Conservation (phyloP, 2,888 invertebrate species). For the Leptinotarsa tumamoca region DNA sequence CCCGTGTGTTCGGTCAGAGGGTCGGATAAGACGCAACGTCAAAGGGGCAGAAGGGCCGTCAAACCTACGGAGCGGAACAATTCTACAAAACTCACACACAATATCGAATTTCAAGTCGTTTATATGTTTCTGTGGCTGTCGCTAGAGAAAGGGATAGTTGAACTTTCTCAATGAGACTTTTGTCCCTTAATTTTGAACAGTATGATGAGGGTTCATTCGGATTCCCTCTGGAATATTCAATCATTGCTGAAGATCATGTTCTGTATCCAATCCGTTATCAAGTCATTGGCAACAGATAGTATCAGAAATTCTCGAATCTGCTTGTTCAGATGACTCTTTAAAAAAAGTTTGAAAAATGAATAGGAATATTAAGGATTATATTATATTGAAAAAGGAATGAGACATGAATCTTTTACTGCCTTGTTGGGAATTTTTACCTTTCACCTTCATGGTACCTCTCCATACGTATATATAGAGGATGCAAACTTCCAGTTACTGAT, state of each 20-base stretch:
- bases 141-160: background rate
- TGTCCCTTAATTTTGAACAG: background rate
- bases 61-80: conserved; percentile 15
- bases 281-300: background rate
- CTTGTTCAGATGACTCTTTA: too few relatives aligned
- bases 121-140: background rate
- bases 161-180: background rate
- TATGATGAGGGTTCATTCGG: background rate
- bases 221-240: background rate
- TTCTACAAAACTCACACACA: conserved; percentile 8
- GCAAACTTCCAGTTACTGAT: background rate
- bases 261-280: background rate
- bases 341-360: too few relatives aligned
- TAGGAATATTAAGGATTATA: too few relatives aligned
- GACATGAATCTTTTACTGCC: too few relatives aligned
- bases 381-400: too few relatives aligned
- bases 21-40: conserved; percentile 16
- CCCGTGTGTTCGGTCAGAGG: conserved; percentile 33
- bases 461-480: background rate
- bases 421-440: too few relatives aligned
- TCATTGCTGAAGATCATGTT: background rate
- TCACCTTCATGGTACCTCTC: background rate
- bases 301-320: background rate
- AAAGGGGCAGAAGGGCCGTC: conserved; percentile 3
- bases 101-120: conserved; percentile 2